Evolutionary conservation across 2,888 invertebrate species (phyloP).

Genomic region (Drosophila colorata): DNA sequence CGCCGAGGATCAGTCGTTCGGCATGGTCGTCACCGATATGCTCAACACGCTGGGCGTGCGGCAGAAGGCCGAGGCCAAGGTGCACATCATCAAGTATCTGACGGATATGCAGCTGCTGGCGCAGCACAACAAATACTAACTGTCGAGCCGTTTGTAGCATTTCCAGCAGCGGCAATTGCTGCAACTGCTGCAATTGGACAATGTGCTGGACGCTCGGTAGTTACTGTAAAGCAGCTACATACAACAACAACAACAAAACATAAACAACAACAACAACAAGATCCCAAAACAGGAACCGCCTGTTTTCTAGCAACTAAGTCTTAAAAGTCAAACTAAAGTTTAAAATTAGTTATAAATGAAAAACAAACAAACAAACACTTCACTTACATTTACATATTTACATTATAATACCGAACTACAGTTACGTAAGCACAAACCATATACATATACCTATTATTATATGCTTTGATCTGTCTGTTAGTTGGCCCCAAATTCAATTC

Average conservation of each 20-base stretch:
- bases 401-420: conserved; percentile 44
- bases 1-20: conserved; percentile 83
- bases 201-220: conserved; percentile 58
- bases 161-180: conserved; percentile 53
- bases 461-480: conserved; percentile 54
- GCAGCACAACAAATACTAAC: conserved; percentile 83
- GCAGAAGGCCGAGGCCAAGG: conserved; percentile 83
- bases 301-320: conserved; percentile 62
- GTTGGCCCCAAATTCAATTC: conserved; percentile 37
- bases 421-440: conserved; percentile 32
- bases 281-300: conserved; percentile 33
- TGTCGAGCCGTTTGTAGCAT: conserved; percentile 58
- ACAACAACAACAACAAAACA: conserved; percentile 28
- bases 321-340: conserved; percentile 78
- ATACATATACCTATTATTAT: conserved; percentile 33
- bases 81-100: conserved; percentile 83
- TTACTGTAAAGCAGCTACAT: conserved; percentile 50
- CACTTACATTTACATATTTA: conserved; percentile 20
- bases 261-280: conserved; percentile 8
- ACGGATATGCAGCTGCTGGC: conserved; percentile 83
- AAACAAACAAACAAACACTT: conserved; percentile 30
- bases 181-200: conserved; percentile 68
- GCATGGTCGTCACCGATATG: conserved; percentile 83
- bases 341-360: conserved; percentile 60
- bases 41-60: conserved; percentile 82